A percentile compares a stretch with the other conserved stretches of the same genome.
phyloP scores from a whole-genome alignment of 2,797 vertebrate species.

The Siniperca obscura region DNA sequence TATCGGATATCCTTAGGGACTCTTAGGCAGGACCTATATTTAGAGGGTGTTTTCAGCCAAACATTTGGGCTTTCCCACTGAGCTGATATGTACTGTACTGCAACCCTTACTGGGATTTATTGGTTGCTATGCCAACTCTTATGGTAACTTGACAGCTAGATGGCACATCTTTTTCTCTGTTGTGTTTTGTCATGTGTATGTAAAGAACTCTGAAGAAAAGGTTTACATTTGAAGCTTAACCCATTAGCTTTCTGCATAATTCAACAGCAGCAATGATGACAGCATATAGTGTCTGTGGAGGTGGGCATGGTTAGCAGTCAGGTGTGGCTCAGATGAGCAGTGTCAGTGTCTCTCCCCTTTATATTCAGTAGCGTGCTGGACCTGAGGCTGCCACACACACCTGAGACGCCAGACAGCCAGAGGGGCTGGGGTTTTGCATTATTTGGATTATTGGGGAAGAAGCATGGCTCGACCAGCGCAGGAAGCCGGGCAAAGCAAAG shows the following conservation, averaged over 20 bases:
- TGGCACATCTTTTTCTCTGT: neutral
- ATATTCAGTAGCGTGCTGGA: too few relatives aligned
- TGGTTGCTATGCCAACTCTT: conserved; percentile 53
- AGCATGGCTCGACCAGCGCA: too few relatives aligned
- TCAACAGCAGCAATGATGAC: neutral
- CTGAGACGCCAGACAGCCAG: too few relatives aligned
- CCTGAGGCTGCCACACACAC: too few relatives aligned
- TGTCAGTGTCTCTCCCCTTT: too few relatives aligned
- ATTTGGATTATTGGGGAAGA: too few relatives aligned
- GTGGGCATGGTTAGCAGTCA: too few relatives aligned
- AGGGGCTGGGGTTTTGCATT: too few relatives aligned
- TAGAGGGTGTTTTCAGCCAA: conserved; percentile 20
- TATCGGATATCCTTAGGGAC: neutral
- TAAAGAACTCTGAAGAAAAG: neutral
- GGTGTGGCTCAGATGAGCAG: too few relatives aligned
- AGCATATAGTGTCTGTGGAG: neutral
- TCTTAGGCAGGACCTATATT: conserved; percentile 12
- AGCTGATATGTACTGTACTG: conserved; percentile 2
- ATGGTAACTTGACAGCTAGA: conserved; percentile 5
- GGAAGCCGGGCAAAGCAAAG: too few relatives aligned
- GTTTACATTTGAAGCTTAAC: neutral
- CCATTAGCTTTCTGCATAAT: neutral
- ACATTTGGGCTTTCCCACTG: conserved; percentile 41
- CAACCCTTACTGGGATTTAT: neutral
- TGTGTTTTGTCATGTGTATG: neutral